Percentiles rank a stretch among this genome's conserved stretches.
These are phyloP conservation scores for Leptoteleia sp. DNA, from an alignment of 1,140 invertebrate genomes.

Conservation along the genomic window DNA sequence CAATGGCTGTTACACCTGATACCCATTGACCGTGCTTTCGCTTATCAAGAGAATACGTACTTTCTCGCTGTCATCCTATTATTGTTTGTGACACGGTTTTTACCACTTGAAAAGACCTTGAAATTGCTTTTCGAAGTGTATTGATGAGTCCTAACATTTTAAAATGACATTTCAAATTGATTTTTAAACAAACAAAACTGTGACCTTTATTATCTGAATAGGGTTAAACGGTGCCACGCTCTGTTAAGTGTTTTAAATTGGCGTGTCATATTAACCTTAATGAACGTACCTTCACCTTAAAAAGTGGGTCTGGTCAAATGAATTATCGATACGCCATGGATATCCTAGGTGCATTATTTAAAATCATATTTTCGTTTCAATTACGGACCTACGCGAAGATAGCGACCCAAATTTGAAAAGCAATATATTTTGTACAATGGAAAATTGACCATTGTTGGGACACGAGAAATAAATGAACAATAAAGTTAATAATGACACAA, in stretches of 20 bases:
- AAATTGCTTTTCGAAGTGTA: not conserved
- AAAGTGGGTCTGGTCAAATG: not conserved
- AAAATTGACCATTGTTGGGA: too few species aligned
- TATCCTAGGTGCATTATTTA: too few species aligned
- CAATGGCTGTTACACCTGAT: too few species aligned
- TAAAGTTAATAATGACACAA: too few species aligned
- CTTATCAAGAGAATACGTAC: not conserved
- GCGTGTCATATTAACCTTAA: not conserved
- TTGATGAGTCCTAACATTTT: not conserved
- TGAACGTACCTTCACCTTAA: not conserved
- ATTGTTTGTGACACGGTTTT: not conserved
- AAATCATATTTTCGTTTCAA: too few species aligned
- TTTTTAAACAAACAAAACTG: slow-evolving; percentile 1
- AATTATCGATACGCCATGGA: not conserved
- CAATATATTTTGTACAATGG: too few species aligned
- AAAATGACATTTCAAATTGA: slow-evolving; percentile 8
- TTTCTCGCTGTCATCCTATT: not conserved
- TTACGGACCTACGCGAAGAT: too few species aligned
- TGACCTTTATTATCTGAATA: not conserved
- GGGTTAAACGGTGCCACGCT: slow-evolving; percentile 6
- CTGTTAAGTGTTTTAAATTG: slow-evolving; percentile 4
- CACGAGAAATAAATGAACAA: too few species aligned
- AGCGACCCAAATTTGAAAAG: too few species aligned
- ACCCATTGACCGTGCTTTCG: too few species aligned
- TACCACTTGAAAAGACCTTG: not conserved